Evolutionary conservation across 2,113 vertebrate species (phyloP).

Genomic region (Zootoca vivipara): DNA sequence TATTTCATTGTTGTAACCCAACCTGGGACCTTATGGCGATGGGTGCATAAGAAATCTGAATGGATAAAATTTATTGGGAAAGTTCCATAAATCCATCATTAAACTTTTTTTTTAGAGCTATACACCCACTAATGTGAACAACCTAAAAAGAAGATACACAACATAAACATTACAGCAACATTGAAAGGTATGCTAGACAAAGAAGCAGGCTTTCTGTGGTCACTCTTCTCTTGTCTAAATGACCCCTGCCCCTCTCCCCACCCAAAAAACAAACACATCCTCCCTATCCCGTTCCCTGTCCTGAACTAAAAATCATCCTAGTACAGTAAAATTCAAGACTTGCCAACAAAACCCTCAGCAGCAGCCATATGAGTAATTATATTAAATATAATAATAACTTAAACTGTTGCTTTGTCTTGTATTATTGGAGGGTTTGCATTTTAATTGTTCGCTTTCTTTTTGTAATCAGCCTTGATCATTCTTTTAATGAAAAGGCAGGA

Average conservation of each 20-base stretch:
- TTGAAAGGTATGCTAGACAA: background rate
- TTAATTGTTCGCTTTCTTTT: background rate
- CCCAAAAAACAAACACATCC: background rate
- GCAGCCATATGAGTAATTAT: too few relatives aligned
- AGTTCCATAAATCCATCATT: too few relatives aligned
- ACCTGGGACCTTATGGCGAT: too few relatives aligned
- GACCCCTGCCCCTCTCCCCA: background rate
- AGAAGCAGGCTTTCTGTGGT: background rate
- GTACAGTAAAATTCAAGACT: too few relatives aligned
- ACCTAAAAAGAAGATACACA: background rate
- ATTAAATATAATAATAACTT: too few relatives aligned
- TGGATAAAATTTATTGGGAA: too few relatives aligned
- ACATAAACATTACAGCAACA: too few relatives aligned
- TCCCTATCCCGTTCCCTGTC: background rate
- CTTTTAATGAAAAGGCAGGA: background rate
- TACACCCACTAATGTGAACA: background rate
- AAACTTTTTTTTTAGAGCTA: background rate
- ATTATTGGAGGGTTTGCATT: background rate
- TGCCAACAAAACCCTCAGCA: too few relatives aligned
- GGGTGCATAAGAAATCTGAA: too few relatives aligned
- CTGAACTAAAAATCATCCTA: too few relatives aligned
- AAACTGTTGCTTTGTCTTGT: background rate
- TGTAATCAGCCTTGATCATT: background rate
- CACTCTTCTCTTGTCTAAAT: background rate
- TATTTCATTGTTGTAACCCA: background rate